Conservation (phyloP, 2,113 vertebrate genomes). For the Bagarius yarrelli region DNA sequence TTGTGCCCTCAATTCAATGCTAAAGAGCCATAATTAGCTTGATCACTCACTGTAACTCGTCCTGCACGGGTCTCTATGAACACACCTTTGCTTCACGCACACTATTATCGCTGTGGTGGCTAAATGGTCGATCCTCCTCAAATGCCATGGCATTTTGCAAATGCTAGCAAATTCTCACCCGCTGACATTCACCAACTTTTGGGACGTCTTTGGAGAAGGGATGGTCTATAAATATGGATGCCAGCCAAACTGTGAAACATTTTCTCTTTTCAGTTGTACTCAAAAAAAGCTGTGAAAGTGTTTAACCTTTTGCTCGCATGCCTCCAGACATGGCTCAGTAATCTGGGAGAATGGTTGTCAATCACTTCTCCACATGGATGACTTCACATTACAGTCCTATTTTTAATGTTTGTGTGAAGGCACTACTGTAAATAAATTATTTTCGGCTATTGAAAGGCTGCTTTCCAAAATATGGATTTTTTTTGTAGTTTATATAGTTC, state of each 20-base stretch:
- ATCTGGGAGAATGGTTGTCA: conserved; percentile 67
- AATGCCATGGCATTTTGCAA: conserved; percentile 82
- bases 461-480: not conserved
- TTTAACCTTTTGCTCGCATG: conserved; percentile 74
- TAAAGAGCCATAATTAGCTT: conserved; percentile 63
- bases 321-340: conserved; percentile 75
- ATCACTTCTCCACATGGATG: conserved; percentile 59
- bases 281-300: conserved; percentile 55
- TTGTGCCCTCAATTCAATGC: conserved; percentile 47
- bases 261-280: conserved; percentile 52
- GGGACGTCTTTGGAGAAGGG: conserved; percentile 59
- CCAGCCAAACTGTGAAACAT: conserved; percentile 55
- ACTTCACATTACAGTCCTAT: conserved; percentile 49
- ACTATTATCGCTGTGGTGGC: conserved; percentile 64
- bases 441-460: not conserved
- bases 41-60: conserved; percentile 42
- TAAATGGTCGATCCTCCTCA: conserved; percentile 66
- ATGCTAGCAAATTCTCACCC: conserved; percentile 73
- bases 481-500: not conserved
- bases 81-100: conserved; percentile 56
- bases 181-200: conserved; percentile 79
- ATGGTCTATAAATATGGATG: conserved; percentile 73
- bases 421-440: conserved; percentile 14
- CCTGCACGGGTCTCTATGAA: conserved; percentile 52
- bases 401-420: conserved; percentile 69